phyloP scores from a whole-genome alignment of 23 tunicate species.

The Phallusia fumigata region DNA sequence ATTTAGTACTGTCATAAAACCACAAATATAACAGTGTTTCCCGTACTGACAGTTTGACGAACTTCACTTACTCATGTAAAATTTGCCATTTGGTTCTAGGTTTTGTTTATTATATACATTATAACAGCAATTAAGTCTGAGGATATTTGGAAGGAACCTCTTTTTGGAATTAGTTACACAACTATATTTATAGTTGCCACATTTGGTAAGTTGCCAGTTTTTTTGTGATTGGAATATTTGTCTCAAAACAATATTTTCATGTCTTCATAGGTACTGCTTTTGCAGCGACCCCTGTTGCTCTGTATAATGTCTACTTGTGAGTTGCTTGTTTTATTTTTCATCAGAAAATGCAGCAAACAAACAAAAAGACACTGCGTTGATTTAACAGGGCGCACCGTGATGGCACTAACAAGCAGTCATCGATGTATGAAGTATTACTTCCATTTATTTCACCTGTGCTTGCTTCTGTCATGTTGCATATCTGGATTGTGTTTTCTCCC shows the following conservation, averaged over 20 bases:
- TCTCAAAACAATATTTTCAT: not conserved
- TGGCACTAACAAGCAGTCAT: conserved; percentile 51
- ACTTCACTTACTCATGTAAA: not conserved
- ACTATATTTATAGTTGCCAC: not conserved
- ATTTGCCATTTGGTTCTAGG: conserved; percentile 23
- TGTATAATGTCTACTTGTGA: conserved; percentile 67
- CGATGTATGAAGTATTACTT: conserved; percentile 55
- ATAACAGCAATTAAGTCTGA: conserved; percentile 46
- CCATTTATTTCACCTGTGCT: conserved; percentile 63
- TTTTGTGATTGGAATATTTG: not conserved
- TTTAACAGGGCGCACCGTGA: conserved; percentile 38
- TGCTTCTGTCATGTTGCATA: conserved; percentile 23
- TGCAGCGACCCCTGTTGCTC: conserved; percentile 36
- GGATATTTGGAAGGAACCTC: conserved; percentile 28
- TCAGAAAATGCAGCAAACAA: too few relatives aligned
- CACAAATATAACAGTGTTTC: too few relatives aligned
- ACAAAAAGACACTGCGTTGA: too few relatives aligned
- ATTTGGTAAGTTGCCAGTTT: not conserved
- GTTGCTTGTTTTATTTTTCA: conserved; percentile 4
- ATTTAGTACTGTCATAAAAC: too few relatives aligned
- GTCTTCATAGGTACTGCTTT: conserved; percentile 26
- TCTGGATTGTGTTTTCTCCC: conserved; percentile 64
- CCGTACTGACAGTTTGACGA: not conserved
- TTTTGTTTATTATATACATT: conserved; percentile 36
- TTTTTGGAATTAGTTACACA: conserved; percentile 23